Evolutionary conservation across 2,888 invertebrate species (phyloP), one percentile per base, ranked within the genome.

Genomic region (Pomacea canaliculata): DNA sequence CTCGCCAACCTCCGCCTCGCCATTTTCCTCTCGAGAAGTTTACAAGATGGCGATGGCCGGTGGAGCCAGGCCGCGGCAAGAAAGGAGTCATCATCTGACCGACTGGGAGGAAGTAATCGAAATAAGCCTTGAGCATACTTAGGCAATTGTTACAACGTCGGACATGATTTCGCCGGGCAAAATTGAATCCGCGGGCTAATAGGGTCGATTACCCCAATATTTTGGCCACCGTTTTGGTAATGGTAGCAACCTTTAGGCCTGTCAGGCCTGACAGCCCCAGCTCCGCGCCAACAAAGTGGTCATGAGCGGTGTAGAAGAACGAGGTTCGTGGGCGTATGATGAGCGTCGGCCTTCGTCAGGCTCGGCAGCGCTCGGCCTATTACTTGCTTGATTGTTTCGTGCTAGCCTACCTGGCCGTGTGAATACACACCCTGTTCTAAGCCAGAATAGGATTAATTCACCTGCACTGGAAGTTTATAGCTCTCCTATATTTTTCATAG

Each of bases 51-150:
- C 77, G 70, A 62, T n/a, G 51, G 72, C 72, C 46, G 59, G 65
- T 60, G 27, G 18, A 13, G 63, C 56, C 46, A 62, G 66, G 65
- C 56, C 49, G 18, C 49, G 67, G 65, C 51, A 16, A 27, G 23
- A 48, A 68, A 51, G 65, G 67, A 73, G 73, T 70, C 65, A 66
- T 23, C 74, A 9, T 48, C 62, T 37, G 19, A 49, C 13, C 62
- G 68, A 66, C 74, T n/a, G 19, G 62, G 62, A 27, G 62, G 70
- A 65, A 49, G 78, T 76, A 76, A 79, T 73, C 70, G 76, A 78
- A 78, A 76, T 70, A 76, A 62, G 74, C 76, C 76, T 79, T 69
- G 77, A 79, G 79, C 77, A 79, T 79, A 77, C 79, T 79, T 79
- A 72, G 56, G 77, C 79, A 79, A 77, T 79, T 79, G 79, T 74